Base-by-base conservation (phyloP, 2,113 vertebrate species). In the Dermatemys mawii region DNA sequence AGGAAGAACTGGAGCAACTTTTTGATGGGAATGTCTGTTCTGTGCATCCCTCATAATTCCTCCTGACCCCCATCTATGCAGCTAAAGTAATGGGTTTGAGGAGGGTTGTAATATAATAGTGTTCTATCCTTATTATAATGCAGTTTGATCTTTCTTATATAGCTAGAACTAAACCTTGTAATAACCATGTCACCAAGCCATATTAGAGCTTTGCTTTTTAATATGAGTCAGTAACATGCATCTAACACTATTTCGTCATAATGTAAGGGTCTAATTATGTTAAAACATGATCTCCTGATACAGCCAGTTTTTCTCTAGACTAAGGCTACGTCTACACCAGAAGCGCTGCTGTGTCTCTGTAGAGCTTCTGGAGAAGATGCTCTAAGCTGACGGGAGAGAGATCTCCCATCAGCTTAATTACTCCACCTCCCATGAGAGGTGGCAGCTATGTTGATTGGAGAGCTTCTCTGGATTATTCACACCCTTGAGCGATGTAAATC, bases 51-150 rank as follows among this genome's bases (percentile, higher is more conserved):
- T 95, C 0, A 94, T 19, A 63, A 55, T 93, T 32, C 21, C 2
- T 8, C 86, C 48, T 88, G 75, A 84, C 84, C 84, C 27, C 17
- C 12, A 91, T 91, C 44, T 91, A 21, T 21, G 5, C n/a, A 70
- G 35, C 17, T 35, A 67, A n/a, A 67, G 35, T 67, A n/a, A 19
- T n/a, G n/a, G 16, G n/a, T 70, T 70, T 70, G 22, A 90, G 51
- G 90, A 83, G 83, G 92, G 87, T 78, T 29, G 81, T 80, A 44
- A 14, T 78, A 38, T 29, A 11, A 24, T 89, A 14, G 17, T 80
- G 32, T 6, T 83, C 49, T 1, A 1, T 70, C 73, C 44, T 80
- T 63, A 63, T 87, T 49, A 78, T 82, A 84, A 57, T 53, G 49
- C 79, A 50, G 41, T 83, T 91, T 44, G 21, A 53, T 92, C 81